phyloP scores from a whole-genome alignment of 2,888 invertebrate species.

The Volucella zonaria region DNA sequence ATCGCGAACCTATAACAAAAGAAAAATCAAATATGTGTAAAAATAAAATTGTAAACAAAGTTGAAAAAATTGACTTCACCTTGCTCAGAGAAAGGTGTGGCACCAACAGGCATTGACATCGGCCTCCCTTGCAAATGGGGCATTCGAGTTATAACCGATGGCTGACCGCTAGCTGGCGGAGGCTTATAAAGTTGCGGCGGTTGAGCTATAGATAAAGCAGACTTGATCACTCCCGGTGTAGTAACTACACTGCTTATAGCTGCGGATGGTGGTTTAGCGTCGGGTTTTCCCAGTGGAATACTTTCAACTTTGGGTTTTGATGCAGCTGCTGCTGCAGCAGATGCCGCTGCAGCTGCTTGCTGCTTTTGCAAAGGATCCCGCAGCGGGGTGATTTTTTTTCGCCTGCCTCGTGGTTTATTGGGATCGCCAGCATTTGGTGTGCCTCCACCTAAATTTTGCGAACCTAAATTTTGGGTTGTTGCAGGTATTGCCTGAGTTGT shows the following conservation, averaged over 20 bases:
- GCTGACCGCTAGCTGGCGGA: conserved; percentile 80
- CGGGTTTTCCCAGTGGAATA: conserved; percentile 21
- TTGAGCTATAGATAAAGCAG: conserved; percentile 80
- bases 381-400: conserved; percentile 82
- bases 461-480: conserved; percentile 44
- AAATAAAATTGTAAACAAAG: not conserved
- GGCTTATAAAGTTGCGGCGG: conserved; percentile 84
- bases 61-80: conserved; percentile 69
- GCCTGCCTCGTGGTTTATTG: conserved; percentile 80
- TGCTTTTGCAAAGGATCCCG: conserved; percentile 83
- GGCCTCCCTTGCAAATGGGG: conserved; percentile 81
- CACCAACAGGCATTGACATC: conserved; percentile 61
- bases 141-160: conserved; percentile 87
- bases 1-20: conserved; percentile 76
- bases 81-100: conserved; percentile 74
- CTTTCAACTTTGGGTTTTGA: conserved; percentile 42
- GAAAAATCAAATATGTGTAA: not conserved
- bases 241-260: conserved; percentile 9
- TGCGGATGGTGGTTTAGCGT: conserved; percentile 27
- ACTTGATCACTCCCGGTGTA: conserved; percentile 74
- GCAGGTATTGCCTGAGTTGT: conserved; percentile 67
- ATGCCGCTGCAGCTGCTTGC: conserved; percentile 84
- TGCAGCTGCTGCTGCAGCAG: conserved; percentile 79
- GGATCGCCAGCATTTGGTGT: conserved; percentile 34
- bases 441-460: conserved; percentile 53